phyloP scores from a whole-genome alignment of 1,140 invertebrate species.

The Arion vulgaris region DNA sequence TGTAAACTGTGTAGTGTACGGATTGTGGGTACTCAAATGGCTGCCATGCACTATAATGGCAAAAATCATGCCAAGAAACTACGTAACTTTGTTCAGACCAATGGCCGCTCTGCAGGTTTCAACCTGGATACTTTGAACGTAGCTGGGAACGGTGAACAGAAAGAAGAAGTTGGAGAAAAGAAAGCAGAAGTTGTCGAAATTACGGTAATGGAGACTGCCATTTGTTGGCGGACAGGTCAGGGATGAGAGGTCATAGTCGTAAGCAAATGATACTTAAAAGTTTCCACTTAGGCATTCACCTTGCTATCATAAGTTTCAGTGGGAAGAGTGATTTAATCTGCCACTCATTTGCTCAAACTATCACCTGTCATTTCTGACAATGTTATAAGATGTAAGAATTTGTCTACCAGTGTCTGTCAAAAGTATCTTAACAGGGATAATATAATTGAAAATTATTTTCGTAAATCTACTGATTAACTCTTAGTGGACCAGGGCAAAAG shows the following conservation, averaged over 20 bases:
- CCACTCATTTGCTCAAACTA: background rate
- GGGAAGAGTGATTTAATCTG: background rate
- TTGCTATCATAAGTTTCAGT: background rate
- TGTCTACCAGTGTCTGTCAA: background rate
- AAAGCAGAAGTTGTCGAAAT: conserved; percentile 22
- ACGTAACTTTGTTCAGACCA: conserved; percentile 35
- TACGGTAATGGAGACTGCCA: conserved; percentile 8
- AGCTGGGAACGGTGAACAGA: background rate
- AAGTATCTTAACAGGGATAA: too few relatives aligned
- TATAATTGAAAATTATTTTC: too few relatives aligned
- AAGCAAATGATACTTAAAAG: background rate
- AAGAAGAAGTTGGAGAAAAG: conserved; percentile 13
- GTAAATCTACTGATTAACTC: too few relatives aligned
- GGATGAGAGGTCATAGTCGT: conserved; percentile 18
- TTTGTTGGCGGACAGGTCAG: conserved; percentile 12
- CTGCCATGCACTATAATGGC: conserved; percentile 36
- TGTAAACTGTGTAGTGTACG: conserved; percentile 34
- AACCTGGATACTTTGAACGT: conserved; percentile 18
- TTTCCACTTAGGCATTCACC: background rate
- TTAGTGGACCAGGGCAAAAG: too few relatives aligned
- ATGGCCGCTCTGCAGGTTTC: conserved; percentile 35
- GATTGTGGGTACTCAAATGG: conserved; percentile 32
- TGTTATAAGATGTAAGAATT: background rate
- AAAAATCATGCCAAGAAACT: conserved; percentile 37
- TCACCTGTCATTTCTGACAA: background rate